Evolutionary conservation across 1,140 invertebrate genomes (phyloP).

Genomic region (Tenebrio molitor): DNA sequence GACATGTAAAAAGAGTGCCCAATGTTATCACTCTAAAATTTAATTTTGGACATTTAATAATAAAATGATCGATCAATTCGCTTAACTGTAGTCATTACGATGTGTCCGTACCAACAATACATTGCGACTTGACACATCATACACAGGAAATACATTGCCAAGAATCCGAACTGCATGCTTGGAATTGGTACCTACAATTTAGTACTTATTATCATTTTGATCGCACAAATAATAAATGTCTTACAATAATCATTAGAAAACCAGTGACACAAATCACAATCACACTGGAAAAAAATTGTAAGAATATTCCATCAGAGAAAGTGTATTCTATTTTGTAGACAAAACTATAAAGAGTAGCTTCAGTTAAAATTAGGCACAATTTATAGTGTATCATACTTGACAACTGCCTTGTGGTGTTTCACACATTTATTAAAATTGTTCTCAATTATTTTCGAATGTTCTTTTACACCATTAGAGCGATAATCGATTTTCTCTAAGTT

Average conservation of each 20-base stretch:
- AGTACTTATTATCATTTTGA: not conserved
- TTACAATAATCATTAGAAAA: constrained; percentile 44
- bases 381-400: constrained; percentile 22
- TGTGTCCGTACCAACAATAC: constrained; percentile 52
- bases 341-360: constrained; percentile 29
- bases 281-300: constrained; percentile 46
- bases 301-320: constrained; percentile 46
- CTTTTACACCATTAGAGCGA: not conserved
- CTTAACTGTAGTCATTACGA: constrained; percentile 44
- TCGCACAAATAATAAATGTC: not conserved
- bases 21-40: constrained; percentile 25
- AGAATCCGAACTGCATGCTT: constrained; percentile 43
- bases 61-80: no score
- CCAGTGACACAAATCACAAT: constrained; percentile 43
- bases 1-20: not conserved
- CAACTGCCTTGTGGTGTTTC: constrained; percentile 37
- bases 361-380: constrained; percentile 2
- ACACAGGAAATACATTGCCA: constrained; percentile 45
- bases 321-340: constrained; percentile 34
- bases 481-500: constrained; percentile 42
- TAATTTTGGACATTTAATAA: not conserved
- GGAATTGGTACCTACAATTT: constrained; percentile 25
- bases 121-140: constrained; percentile 51
- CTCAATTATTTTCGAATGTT: constrained; percentile 9
- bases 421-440: constrained; percentile 16